These are phyloP conservation scores for Tethya wilhelma DNA, from an alignment of 37 sponge, comb jelly and placozoan genomes.

Conservation along the genomic window DNA sequence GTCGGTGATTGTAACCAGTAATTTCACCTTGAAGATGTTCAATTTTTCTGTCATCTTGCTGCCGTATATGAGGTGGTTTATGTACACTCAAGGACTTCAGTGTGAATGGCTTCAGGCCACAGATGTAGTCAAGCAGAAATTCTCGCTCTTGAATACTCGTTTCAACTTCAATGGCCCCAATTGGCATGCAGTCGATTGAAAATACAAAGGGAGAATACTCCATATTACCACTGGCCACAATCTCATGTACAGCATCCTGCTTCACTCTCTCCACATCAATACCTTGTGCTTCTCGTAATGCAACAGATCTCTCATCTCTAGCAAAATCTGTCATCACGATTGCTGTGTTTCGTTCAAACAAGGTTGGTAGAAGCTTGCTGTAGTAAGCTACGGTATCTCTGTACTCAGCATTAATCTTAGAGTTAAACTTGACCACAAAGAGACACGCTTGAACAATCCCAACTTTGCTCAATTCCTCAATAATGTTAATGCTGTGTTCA, in stretches of 20 bases:
- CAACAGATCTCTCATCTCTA: conserved; percentile 12
- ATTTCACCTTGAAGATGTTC: conserved; percentile 33
- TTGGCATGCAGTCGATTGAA: conserved; percentile 36
- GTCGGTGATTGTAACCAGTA: conserved; percentile 11
- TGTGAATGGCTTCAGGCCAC: not conserved
- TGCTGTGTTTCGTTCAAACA: conserved; percentile 39
- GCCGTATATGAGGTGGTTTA: conserved; percentile 18
- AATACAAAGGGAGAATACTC: conserved; percentile 21
- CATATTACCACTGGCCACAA: not conserved
- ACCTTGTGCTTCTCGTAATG: conserved; percentile 1
- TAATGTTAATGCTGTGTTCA: too few species aligned
- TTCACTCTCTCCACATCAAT: conserved; percentile 34
- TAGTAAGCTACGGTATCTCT: conserved; percentile 38
- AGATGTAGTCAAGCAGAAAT: conserved; percentile 15
- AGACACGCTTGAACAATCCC: conserved; percentile 24
- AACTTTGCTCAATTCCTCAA: not conserved
- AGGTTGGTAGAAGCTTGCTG: conserved; percentile 27
- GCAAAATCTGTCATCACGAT: conserved; percentile 47
- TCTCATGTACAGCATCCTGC: not conserved
- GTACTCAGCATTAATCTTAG: conserved; percentile 47
- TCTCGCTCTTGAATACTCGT: not conserved
- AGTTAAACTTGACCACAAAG: conserved; percentile 26
- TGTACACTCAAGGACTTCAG: not conserved
- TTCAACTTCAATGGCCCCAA: not conserved
- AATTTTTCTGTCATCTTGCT: not conserved